A percentile compares a stretch with the other conserved stretches of the same genome.
Evolutionary conservation across 1,140 invertebrate genomes (phyloP).

Genomic region (Eriosoma lanigerum): DNA sequence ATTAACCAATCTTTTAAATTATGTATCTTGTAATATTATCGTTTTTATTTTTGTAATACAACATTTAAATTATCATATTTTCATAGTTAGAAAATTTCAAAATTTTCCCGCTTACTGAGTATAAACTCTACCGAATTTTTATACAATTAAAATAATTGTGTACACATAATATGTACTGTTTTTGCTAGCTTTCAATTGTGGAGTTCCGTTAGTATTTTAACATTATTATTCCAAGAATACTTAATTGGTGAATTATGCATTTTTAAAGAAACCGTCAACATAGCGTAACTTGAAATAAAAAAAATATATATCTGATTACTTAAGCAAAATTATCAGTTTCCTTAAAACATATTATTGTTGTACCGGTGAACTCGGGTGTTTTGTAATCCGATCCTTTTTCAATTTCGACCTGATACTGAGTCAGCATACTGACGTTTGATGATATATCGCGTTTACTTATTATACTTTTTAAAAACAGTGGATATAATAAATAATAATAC

Average conservation of each 20-base stretch:
- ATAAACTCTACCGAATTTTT: too few relatives aligned
- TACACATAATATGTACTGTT: background rate
- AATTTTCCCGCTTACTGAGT: too few relatives aligned
- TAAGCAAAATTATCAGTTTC: constrained; percentile 39
- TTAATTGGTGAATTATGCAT: constrained; percentile 18
- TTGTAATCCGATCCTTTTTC: constrained; percentile 18
- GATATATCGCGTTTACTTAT: background rate
- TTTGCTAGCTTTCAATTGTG: background rate
- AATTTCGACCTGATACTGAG: constrained; percentile 5
- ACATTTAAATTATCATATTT: too few relatives aligned
- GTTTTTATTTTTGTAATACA: too few relatives aligned
- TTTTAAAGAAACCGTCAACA: constrained; percentile 15
- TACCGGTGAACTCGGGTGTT: constrained; percentile 10
- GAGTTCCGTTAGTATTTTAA: constrained; percentile 35
- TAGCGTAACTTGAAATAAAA: constrained; percentile 20
- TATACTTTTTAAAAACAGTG: background rate
- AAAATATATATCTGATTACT: background rate
- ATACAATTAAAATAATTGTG: background rate
- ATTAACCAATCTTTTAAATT: background rate
- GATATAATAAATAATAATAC: too few relatives aligned
- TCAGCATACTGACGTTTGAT: background rate
- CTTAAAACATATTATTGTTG: constrained; percentile 1
- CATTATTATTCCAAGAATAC: constrained; percentile 28
- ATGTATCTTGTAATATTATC: too few relatives aligned
- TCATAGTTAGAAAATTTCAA: too few relatives aligned